These are phyloP conservation scores for Rynchops niger DNA, from an alignment of 2,113 vertebrate genomes.

Conservation along the genomic window DNA sequence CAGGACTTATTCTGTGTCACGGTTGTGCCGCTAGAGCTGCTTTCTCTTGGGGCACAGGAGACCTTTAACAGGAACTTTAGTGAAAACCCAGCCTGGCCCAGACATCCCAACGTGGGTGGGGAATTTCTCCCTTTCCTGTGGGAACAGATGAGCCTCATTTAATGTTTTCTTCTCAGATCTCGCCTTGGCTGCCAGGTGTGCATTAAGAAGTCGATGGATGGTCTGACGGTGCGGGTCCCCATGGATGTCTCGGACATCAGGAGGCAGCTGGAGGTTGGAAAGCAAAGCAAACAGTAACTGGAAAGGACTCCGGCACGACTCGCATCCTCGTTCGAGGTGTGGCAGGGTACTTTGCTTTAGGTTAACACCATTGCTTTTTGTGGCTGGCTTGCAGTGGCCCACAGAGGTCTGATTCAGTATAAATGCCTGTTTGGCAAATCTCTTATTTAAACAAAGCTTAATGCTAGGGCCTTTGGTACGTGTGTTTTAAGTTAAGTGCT, in stretches of 20 bases:
- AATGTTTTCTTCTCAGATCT: slow-evolving; percentile 61
- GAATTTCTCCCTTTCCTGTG: not conserved
- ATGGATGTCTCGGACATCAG: slow-evolving; percentile 64
- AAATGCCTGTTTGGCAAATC: not conserved
- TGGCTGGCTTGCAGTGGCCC: not conserved
- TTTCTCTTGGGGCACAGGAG: not conserved
- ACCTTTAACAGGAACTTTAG: not conserved
- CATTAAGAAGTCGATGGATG: slow-evolving; percentile 74
- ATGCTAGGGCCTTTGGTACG: not conserved
- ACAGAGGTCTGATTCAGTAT: not conserved
- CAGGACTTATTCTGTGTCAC: not conserved
- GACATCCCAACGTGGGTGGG: not conserved
- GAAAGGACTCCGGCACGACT: not conserved
- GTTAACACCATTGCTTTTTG: not conserved
- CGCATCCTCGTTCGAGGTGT: not conserved
- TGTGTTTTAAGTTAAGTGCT: not conserved
- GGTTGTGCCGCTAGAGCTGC: not conserved
- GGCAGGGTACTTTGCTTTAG: not conserved
- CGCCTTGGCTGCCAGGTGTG: slow-evolving; percentile 80
- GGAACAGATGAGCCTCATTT: not conserved
- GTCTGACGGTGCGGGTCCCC: slow-evolving; percentile 72
- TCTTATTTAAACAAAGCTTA: not conserved
- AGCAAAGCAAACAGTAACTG: slow-evolving; percentile 56
- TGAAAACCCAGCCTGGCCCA: not conserved
- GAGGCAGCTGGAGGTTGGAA: slow-evolving; percentile 42